Conservation (phyloP, 2,113 vertebrate species). For the Chauna torquata region DNA sequence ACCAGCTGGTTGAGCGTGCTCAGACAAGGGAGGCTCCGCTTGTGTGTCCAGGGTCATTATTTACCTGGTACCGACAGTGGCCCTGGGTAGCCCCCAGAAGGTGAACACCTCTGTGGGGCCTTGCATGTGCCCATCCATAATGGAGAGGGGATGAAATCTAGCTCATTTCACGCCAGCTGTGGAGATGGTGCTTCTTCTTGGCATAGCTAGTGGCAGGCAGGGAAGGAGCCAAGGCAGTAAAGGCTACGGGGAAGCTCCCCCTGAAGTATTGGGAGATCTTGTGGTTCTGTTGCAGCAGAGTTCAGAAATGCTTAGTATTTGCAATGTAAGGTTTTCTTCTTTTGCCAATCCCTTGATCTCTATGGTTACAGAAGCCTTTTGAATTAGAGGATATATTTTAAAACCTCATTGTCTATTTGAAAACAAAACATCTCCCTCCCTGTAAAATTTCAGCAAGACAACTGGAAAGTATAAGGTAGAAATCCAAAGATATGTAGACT, state of each 20-base stretch:
- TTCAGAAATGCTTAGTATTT: not conserved
- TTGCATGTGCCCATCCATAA: not conserved
- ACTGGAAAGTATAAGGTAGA: not conserved
- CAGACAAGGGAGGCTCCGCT: fast-evolving
- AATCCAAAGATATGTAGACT: not conserved
- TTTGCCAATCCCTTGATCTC: not conserved
- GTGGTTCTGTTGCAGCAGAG: not conserved
- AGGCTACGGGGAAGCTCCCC: not conserved
- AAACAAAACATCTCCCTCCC: not conserved
- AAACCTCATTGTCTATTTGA: not conserved
- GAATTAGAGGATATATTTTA: not conserved
- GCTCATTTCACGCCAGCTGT: not conserved
- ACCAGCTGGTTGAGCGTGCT: not conserved
- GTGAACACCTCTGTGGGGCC: not conserved
- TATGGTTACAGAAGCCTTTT: not conserved
- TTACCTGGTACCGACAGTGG: not conserved
- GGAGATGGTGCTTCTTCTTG: not conserved
- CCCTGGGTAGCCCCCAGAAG: not conserved
- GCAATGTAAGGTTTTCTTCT: not conserved
- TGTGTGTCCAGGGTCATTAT: not conserved
- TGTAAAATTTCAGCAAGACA: not conserved
- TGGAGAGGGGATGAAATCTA: not conserved
- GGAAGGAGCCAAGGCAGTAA: not conserved
- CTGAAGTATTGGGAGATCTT: not conserved
- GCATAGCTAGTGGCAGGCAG: not conserved